Evolutionary conservation across 2,797 vertebrate genomes (phyloP).

Genomic region (Vultur gryphus): DNA sequence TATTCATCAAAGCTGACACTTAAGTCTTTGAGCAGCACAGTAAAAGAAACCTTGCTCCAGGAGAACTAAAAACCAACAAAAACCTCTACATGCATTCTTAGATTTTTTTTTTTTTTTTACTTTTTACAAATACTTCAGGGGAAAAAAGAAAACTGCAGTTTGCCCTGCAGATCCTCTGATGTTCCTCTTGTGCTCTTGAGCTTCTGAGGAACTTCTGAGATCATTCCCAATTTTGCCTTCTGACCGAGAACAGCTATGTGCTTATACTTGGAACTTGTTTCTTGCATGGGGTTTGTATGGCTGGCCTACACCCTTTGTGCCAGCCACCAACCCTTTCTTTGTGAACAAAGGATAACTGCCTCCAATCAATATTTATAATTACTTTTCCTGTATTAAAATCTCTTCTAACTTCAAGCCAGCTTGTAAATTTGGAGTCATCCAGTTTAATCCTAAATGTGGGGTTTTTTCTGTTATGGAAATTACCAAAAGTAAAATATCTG

Average conservation of each 20-base stretch:
- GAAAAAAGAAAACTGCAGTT: neutral
- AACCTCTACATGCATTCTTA: rapidly evolving
- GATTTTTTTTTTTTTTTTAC: too few species aligned
- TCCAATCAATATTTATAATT: neutral
- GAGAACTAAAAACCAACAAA: neutral
- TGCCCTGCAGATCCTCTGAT: neutral
- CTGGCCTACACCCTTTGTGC: neutral
- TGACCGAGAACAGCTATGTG: neutral
- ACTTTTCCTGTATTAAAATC: neutral
- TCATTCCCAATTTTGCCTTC: neutral
- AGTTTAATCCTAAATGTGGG: neutral
- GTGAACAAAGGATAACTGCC: neutral
- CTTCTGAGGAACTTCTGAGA: neutral
- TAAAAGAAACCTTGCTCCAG: neutral
- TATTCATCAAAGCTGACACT: neutral
- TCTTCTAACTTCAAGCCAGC: neutral
- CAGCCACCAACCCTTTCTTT: neutral
- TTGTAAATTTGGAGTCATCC: neutral
- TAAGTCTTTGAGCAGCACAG: neutral
- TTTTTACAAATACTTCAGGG: neutral
- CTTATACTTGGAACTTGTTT: neutral
- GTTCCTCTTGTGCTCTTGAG: neutral
- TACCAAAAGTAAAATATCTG: neutral
- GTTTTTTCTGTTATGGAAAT: neutral
- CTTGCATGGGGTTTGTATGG: neutral